Base-by-base conservation (phyloP, 2,797 vertebrate genomes). In the Coccyzus lansbergi region DNA sequence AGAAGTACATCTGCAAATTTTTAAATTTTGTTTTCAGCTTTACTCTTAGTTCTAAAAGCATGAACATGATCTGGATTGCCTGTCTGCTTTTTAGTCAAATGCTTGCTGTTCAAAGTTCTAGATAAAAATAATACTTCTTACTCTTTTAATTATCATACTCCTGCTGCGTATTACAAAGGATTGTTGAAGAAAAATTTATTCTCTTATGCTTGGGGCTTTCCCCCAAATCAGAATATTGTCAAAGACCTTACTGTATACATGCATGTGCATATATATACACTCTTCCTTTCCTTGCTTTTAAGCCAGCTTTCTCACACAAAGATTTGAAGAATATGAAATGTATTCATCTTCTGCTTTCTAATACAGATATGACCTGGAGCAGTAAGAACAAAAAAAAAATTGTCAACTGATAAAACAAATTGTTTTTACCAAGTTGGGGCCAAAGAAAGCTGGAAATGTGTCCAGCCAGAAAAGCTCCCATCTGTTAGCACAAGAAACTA, bases 181-280 rank as follows among this genome's bases (percentile, higher is more conserved):
- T 6, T 67, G 3, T 46, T 69, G 18, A 62, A 29, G 26, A 58
- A 78, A 51, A 91, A 49, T 0, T 18, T 9, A 10, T 6, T 29
- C 51, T 29, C 10, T 28, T 18, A 2, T 18, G 2, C 18, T 33
- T 75, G 25, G 10, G 2, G 12, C 36, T 31, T 56, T 14, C 4
- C n/a, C 13, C 1, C 0, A 85, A 49, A 60, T 53, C 6, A n/a
- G 15, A 40, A 17, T 75, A 6, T 33, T 64, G 5, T 52, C 14
- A 7, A 10, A 67, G 22, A n/a, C 26, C 6, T 70, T 36, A 4
- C 28, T 36, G 4, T 29, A 36, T 58, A 24, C 48, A 18, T n/a
- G 15, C 19, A 4, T 11, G 10, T 42, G 21, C 31, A 12, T 4
- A 6, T 8, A 16, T 4, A 16, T 16, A 22, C 0, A 4, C 1